These are phyloP conservation scores for Amblyopsis rosae DNA, from an alignment of 2,113 vertebrate genomes.

Conservation along the genomic window DNA sequence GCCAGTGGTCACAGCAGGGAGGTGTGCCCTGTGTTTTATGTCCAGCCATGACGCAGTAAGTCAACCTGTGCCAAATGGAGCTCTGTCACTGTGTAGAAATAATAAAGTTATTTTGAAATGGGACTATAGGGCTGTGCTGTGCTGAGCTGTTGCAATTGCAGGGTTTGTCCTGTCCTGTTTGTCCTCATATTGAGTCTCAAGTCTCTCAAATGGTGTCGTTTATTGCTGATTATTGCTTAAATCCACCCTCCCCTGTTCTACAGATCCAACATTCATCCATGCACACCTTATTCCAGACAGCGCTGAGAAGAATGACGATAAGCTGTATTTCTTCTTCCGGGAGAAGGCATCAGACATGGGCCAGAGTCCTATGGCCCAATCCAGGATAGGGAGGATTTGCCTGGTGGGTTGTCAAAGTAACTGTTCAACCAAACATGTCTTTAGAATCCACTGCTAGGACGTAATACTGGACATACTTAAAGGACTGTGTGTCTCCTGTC, in stretches of 20 bases:
- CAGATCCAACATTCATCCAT: conserved; percentile 94
- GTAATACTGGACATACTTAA: conserved; percentile 30
- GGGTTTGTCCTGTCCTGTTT: too few species aligned
- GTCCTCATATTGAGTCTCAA: too few species aligned
- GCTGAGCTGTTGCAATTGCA: background rate
- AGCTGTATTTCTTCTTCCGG: conserved; percentile 99
- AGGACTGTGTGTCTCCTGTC: conserved; percentile 22
- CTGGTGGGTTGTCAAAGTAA: conserved; percentile 80
- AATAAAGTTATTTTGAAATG: conserved; percentile 15
- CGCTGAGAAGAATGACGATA: conserved; percentile 93
- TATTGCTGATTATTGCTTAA: too few species aligned
- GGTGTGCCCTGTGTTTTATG: conserved; percentile 30
- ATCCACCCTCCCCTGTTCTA: background rate
- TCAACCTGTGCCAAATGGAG: conserved; percentile 42
- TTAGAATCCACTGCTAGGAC: conserved; percentile 35
- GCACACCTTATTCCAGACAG: conserved; percentile 98
- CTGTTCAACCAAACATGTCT: conserved; percentile 9
- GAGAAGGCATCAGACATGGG: conserved; percentile 92
- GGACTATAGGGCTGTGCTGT: background rate
- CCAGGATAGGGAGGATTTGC: conserved; percentile 96
- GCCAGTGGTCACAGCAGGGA: conserved; percentile 18
- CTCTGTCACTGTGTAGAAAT: conserved; percentile 46
- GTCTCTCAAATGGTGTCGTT: too few species aligned
- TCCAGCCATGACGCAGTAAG: conserved; percentile 59
- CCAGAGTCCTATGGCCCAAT: conserved; percentile 90